These are phyloP conservation scores for Phragmatobia fuliginosa DNA, from an alignment of 2,888 invertebrate species.

Conservation along the genomic window DNA sequence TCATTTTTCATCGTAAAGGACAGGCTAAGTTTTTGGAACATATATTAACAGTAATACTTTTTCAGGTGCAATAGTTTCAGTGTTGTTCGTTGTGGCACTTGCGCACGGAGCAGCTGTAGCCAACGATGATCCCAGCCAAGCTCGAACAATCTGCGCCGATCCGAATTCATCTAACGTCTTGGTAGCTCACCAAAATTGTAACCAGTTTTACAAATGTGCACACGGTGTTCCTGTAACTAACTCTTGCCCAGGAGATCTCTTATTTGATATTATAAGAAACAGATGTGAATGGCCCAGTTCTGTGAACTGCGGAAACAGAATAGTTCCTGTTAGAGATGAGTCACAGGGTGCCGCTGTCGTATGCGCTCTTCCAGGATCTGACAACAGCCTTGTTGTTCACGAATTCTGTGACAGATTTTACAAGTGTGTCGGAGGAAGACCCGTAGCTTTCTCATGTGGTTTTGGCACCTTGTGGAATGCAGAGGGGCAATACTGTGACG, in stretches of 20 bases:
- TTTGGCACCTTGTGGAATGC: slow-evolving; percentile 41
- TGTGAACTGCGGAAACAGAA: not conserved
- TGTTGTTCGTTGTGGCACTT: slow-evolving; percentile 27
- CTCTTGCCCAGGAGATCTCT: slow-evolving; percentile 38
- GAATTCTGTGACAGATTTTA: slow-evolving; percentile 53
- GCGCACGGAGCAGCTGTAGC: not conserved
- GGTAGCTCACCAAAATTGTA: slow-evolving; percentile 55
- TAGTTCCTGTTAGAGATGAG: slow-evolving; percentile 2
- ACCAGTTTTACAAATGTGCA: slow-evolving; percentile 52
- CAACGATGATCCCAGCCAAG: slow-evolving; percentile 22
- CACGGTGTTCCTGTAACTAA: slow-evolving; percentile 42
- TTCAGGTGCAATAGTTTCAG: slow-evolving; percentile 36
- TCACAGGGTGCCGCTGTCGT: slow-evolving; percentile 36
- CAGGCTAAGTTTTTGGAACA: too few species aligned
- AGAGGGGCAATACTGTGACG: slow-evolving; percentile 42
- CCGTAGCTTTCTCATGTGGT: slow-evolving; percentile 38
- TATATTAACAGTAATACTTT: slow-evolving; percentile 11
- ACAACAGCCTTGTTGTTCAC: slow-evolving; percentile 44
- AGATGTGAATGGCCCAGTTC: not conserved
- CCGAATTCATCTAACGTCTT: slow-evolving; percentile 42
- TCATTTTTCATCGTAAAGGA: too few species aligned
- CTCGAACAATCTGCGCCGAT: slow-evolving; percentile 45
- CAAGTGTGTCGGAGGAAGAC: slow-evolving; percentile 42
- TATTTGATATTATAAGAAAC: slow-evolving; percentile 40
- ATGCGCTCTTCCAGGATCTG: slow-evolving; percentile 46